A percentile compares a stretch with the other conserved stretches of the same genome.
phyloP scores from a whole-genome alignment of 2,888 invertebrate species.

The Drosophila pseudotakahashii region DNA sequence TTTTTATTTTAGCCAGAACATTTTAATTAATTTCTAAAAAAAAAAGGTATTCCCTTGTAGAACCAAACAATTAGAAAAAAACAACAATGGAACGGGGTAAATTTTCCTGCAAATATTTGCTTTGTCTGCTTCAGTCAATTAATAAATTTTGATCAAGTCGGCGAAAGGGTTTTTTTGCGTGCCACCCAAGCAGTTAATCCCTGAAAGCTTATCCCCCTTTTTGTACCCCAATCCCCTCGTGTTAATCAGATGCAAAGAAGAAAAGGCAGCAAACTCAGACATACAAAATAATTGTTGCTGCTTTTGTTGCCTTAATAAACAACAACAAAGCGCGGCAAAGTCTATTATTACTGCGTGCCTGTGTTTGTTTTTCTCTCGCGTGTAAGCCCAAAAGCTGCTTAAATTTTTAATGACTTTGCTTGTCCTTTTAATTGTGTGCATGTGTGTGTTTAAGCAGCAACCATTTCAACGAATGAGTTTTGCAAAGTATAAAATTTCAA shows the following conservation, averaged over 20 bases:
- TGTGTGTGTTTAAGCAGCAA: conserved; percentile 29
- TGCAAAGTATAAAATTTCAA: conserved; percentile 25
- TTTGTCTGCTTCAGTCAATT: conserved; percentile 68
- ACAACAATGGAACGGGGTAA: background rate
- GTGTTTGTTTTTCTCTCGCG: conserved; percentile 40
- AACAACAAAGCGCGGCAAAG: conserved; percentile 28
- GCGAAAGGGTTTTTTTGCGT: conserved; percentile 22
- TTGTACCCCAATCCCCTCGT: conserved; percentile 22
- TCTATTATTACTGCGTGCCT: conserved; percentile 31
- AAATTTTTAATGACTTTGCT: conserved; percentile 80
- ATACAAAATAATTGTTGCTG: conserved; percentile 36
- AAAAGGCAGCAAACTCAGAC: conserved; percentile 39
- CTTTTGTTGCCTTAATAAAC: conserved; percentile 32
- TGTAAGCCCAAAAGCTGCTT: conserved; percentile 79
- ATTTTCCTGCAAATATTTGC: conserved; percentile 46
- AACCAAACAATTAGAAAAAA: conserved; percentile 18
- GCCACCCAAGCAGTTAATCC: conserved; percentile 11
- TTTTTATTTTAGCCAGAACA: background rate
- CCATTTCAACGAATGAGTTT: conserved; percentile 17
- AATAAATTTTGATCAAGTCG: conserved; percentile 74
- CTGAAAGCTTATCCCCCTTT: background rate
- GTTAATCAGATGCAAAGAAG: conserved; percentile 65
- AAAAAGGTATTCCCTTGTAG: background rate
- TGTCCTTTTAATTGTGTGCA: conserved; percentile 77
- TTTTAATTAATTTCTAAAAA: conserved; percentile 26